Evolutionary conservation across 2,888 invertebrate genomes (phyloP), one percentile per base, ranked within the genome.

Genomic region (Labia minor): DNA sequence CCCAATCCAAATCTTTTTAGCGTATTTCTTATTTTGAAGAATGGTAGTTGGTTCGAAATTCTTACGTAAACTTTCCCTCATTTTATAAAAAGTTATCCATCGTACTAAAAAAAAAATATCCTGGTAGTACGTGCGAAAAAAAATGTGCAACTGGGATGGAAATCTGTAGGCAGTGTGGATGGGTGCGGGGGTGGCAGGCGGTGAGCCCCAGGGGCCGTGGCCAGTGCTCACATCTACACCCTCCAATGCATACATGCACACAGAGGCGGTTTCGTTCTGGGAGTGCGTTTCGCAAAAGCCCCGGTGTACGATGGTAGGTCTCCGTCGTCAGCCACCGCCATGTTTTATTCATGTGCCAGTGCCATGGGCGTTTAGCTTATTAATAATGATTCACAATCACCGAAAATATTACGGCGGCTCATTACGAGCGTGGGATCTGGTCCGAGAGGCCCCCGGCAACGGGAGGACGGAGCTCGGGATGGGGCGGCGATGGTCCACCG

Each of bases 171-270:
- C 49, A 49, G 49, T 11, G 49, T 49, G 16, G 14, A 49, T 49
- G 49, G n/a, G 49, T 49, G 16, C 49, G 49, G 49, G 49, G 49
- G 49, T 49, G 49, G 49, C 6, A 4, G 49, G 49, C 49, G 49
- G 49, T 49, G n/a, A 49, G 49, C 49, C 49, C 49, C 49, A 49
- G 49, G 49, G 49, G 49, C 49, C 49, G 49, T 49, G 49, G 49
- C 49, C 49, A 49, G 49, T 49, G 49, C 49, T 49, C 49, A 49
- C 49, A 49, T 16, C 14, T 49, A 49, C 49, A 49, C 49, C 14
- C 49, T 11, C 49, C 3, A 49, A 10, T 49, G 49, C 49, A 49
- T 49, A 49, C 49, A 49, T 16, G n/a, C 49, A 11, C 49, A 49
- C 49, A 49, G 6, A 49, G 14, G 16, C 49, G 14, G 6, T n/a